Evolutionary conservation across 2,888 invertebrate genomes (phyloP), one percentile per base, ranked within the genome.

Genomic region (Melanargia galathea): DNA sequence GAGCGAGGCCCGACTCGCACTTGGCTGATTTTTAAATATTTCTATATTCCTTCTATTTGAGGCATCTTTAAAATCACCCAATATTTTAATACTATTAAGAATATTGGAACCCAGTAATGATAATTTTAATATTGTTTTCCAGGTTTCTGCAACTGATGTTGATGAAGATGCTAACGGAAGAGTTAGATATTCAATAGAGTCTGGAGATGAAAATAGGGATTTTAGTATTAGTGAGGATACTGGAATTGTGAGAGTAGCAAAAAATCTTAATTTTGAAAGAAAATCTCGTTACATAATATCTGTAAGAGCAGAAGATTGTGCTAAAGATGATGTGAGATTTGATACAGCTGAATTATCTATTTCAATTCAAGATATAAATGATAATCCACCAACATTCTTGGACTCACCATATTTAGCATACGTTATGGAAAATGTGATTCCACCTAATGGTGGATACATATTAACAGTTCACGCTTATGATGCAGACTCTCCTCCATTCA

Each of bases 321-420:
- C 96, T 24, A 93, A 94, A 72, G 95, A 95, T 77, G 93, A 94
- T 71, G 93, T 92, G 57, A 93, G 93, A 80, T 95, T 93, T 81
- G 96, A 95, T 92, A 96, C 94, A 63, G 96, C 94, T 72, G 95
- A 96, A 83, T 93, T 98, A 73, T 94, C 95, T 66, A 96, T 98
- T 76, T 94, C 94, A 63, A 95, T 98, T 60, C 94, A 96, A 71
- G 98, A 98, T 86, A 96, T 98, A 79, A 98, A 98, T 87, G 98
- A 98, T 90, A 97, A 97, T 80, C 95, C 96, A 33, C 98, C 98
- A 49, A 95, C 96, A 49, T 98, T 98, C 87, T 90, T 97, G 72
- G 96, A 98, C 87, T 97, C 98, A n/a, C 98, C 98, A 0, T 98
- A 98, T 87, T 91, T 97, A 79, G 97, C 97, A 4, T 96, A 96